These are phyloP conservation scores for Drosophila subsilvestris DNA, from an alignment of 2,888 invertebrate species.

Conservation along the genomic window DNA sequence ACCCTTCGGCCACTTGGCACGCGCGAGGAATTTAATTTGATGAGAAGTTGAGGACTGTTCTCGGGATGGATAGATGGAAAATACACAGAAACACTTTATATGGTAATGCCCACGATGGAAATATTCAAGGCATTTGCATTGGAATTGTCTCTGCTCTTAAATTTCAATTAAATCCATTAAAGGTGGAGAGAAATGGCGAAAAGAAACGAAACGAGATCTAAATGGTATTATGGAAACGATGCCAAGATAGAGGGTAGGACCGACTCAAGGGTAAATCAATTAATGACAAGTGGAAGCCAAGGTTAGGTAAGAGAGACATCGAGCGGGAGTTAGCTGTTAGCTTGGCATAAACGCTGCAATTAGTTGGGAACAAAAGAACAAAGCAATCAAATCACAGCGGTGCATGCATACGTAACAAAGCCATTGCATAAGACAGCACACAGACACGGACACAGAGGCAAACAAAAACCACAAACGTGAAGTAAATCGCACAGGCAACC, in stretches of 20 bases:
- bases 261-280: conserved; percentile 60
- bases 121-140: conserved; percentile 56
- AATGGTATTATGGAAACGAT: conserved; percentile 26
- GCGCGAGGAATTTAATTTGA: conserved; percentile 55
- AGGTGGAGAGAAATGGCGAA: conserved; percentile 17
- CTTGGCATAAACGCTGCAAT: conserved; percentile 49
- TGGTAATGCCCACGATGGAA: conserved; percentile 60
- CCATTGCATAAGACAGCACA: conserved; percentile 55
- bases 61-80: conserved; percentile 20
- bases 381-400: conserved; percentile 40
- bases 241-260: conserved; percentile 10
- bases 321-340: conserved; percentile 19
- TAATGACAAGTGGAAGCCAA: conserved; percentile 34
- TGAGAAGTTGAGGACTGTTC: conserved; percentile 15
- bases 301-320: conserved; percentile 2
- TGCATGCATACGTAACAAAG: conserved; percentile 49
- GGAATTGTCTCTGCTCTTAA: conserved; percentile 33
- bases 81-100: conserved; percentile 63
- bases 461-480: conserved; percentile 44
- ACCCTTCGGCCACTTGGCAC: conserved; percentile 58
- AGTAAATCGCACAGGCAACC: conserved; percentile 26
- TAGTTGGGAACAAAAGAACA: conserved; percentile 42
- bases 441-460: conserved; percentile 44
- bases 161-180: conserved; percentile 28
- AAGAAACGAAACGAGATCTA: conserved; percentile 10